phyloP scores from a whole-genome alignment of 2,797 vertebrate genomes.

The Danio kyathit region DNA sequence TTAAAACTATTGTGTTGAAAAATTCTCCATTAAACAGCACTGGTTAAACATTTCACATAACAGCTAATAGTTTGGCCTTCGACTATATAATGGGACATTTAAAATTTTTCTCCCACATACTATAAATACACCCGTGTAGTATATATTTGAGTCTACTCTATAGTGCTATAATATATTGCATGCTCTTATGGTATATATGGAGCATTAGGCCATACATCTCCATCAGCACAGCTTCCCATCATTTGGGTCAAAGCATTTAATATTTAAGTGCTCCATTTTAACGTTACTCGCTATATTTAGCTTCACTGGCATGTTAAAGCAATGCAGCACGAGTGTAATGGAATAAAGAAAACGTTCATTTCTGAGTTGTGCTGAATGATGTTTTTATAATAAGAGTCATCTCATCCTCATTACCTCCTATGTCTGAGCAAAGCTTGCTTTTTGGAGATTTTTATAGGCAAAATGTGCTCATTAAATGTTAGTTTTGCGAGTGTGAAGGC shows the following conservation, averaged over 20 bases:
- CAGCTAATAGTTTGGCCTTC: too few species aligned
- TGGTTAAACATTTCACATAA: too few species aligned
- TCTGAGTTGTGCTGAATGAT: neutral
- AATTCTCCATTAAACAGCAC: too few species aligned
- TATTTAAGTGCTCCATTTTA: constrained; percentile 52
- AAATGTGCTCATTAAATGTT: neutral
- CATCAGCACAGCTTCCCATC: constrained; percentile 11
- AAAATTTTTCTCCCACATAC: too few species aligned
- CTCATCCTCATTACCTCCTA: neutral
- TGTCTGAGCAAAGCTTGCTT: neutral
- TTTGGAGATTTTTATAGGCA: neutral
- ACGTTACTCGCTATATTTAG: constrained; percentile 46
- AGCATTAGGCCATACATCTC: constrained; percentile 19
- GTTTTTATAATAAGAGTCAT: neutral
- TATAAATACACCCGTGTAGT: neutral
- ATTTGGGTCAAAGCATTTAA: constrained; percentile 60
- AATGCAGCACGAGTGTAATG: constrained; percentile 24
- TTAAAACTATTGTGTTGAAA: too few species aligned
- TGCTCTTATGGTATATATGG: neutral
- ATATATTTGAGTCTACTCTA: neutral
- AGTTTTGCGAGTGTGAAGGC: neutral
- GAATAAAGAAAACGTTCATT: neutral
- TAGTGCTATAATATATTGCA: neutral
- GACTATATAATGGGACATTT: too few species aligned
- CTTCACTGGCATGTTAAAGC: constrained; percentile 1